Conservation (phyloP, 2,797 vertebrate species). For the Valencia hispanica region DNA sequence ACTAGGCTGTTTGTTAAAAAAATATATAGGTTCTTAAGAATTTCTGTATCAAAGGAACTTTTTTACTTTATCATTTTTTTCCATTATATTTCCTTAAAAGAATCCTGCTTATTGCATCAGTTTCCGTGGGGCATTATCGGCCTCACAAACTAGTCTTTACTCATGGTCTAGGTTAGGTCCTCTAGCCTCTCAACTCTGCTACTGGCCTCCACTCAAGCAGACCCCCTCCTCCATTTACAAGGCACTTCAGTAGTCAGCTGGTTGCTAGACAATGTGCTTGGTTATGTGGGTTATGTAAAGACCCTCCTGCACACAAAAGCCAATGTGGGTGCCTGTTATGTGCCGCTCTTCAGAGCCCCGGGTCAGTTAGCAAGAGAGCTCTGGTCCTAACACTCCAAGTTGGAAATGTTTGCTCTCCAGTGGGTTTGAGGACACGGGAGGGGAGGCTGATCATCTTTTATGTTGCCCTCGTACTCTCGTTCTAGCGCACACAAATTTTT, state of each 20-base stretch:
- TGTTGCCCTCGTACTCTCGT: slow-evolving; percentile 28
- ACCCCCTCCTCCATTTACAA: slow-evolving; percentile 78
- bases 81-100: slow-evolving; percentile 6
- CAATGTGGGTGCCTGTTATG: slow-evolving; percentile 80
- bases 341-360: slow-evolving; percentile 79
- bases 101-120: slow-evolving; percentile 49
- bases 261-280: slow-evolving; percentile 87
- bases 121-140: slow-evolving; percentile 57
- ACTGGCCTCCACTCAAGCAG: slow-evolving; percentile 68
- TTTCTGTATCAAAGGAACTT: neutral
- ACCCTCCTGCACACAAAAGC: slow-evolving; percentile 85
- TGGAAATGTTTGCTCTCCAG: slow-evolving; percentile 78
- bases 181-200: slow-evolving; percentile 68
- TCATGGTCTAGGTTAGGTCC: slow-evolving; percentile 66
- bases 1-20: neutral
- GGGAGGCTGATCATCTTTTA: slow-evolving; percentile 38
- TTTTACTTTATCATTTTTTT: neutral
- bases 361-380: slow-evolving; percentile 82
- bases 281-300: slow-evolving; percentile 87
- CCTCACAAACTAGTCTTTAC: slow-evolving; percentile 69
- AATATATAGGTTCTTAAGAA: neutral
- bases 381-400: slow-evolving; percentile 77
- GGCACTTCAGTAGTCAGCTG: slow-evolving; percentile 75
- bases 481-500: slow-evolving; percentile 1
- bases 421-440: slow-evolving; percentile 71